Base-by-base conservation (phyloP, 2,797 vertebrate species). In the Streptopelia turtur region DNA sequence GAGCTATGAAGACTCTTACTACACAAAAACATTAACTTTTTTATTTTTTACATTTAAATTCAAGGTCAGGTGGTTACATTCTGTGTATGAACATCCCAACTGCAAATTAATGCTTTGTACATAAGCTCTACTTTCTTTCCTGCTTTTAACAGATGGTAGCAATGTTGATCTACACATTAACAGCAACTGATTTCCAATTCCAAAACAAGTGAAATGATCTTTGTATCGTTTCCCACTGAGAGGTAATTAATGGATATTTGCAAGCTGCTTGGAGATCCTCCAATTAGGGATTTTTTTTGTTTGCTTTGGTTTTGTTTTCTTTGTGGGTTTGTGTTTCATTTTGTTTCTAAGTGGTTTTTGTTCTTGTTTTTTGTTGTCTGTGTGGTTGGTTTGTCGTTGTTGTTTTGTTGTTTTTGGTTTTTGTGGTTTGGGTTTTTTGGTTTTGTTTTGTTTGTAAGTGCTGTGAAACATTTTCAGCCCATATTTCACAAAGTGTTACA, bases 241-340 rank as follows among this genome's bases (percentile, higher is more conserved):
- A 81, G 6, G 70, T 88, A 96, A 96, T 95, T 95, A 95, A 94
- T 77, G 63, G 63, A 88, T 94, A 94, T 90, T 89, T 90, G 23
- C 87, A 96, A 92, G 82, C 83, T 93, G 65, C 59, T 93, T 92
- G 80, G 87, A 95, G 55, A 94, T 76, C 13, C 33, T 93, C 79
- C 83, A 85, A 12, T 45, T 52, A 74, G 23, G 37, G 6, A 2
- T 2, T 1, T 25, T 31, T n/a, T 45, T n/a, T 52, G 21, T 41
- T 66, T 53, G 25, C 3, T 81, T 66, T 30, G 21, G 2, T 21
- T 59, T 65, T 2, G 33, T 20, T 61, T 28, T 41, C 27, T 59
- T 8, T 37, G 4, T 6, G 25, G 13, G 5, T 31, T n/a, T n/a
- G 43, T 45, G 43, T 45, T 45, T 45, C 43, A 45, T 45, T 41